Percentiles rank a stretch among this genome's conserved stretches.
Evolutionary conservation across 1,140 invertebrate genomes (phyloP).

Genomic region (Drosophila pseudoobscura): DNA sequence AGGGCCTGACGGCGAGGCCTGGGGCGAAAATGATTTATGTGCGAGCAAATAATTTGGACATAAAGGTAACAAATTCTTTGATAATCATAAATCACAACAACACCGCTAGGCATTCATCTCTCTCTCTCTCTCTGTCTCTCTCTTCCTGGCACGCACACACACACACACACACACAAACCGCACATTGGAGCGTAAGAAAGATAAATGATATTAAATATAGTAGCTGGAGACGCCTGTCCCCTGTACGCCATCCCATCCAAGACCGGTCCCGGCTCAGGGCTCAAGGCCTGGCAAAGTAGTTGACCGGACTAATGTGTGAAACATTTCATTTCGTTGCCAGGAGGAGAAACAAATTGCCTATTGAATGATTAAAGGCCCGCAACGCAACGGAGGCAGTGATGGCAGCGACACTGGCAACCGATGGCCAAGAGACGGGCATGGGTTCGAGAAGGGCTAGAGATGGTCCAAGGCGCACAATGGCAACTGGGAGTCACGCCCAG

Average conservation of each 20-base stretch:
- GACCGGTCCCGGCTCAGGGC: background rate
- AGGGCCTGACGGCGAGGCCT: background rate
- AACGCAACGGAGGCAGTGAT: background rate
- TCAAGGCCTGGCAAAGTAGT: conserved; percentile 24
- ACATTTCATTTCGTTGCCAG: conserved; percentile 70
- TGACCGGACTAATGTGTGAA: conserved; percentile 66
- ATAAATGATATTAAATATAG: conserved; percentile 81
- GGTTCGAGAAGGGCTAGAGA: background rate
- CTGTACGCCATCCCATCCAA: background rate
- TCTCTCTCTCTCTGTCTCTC: no score
- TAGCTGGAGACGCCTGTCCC: conserved; percentile 35
- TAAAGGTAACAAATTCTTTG: conserved; percentile 81
- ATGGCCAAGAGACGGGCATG: no score
- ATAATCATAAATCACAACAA: conserved; percentile 80
- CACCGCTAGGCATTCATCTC: conserved; percentile 2
- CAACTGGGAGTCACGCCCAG: background rate
- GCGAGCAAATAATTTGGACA: conserved; percentile 78
- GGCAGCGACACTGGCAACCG: no score
- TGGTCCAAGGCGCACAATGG: background rate
- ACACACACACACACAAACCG: conserved; percentile 55
- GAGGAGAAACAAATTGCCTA: conserved; percentile 74
- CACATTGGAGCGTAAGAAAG: conserved; percentile 72
- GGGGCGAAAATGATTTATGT: conserved; percentile 71
- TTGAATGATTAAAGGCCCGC: conserved; percentile 73
- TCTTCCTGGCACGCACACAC: background rate